Conservation (phyloP, 2,888 invertebrate genomes). For the Aethes cnicana region DNA sequence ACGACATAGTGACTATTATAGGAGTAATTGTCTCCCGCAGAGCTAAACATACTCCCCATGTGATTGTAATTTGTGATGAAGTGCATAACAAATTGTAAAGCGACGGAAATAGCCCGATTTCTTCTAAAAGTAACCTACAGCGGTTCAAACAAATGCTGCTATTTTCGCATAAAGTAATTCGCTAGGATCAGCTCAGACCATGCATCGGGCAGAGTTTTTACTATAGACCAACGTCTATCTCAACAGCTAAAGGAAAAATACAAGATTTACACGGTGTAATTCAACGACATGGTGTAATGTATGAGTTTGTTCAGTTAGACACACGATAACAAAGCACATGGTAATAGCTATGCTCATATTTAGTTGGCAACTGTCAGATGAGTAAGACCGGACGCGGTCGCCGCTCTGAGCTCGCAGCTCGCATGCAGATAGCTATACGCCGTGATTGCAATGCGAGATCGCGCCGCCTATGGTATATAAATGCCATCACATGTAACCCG, state of each 20-base stretch:
- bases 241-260: neutral
- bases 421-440: slow-evolving; percentile 69
- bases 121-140: no score
- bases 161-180: no score
- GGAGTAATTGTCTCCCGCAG: slow-evolving; percentile 64
- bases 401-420: slow-evolving; percentile 45
- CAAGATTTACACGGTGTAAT: neutral
- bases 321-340: slow-evolving; percentile 19
- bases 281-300: neutral
- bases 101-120: neutral
- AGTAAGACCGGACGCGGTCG: slow-evolving; percentile 74
- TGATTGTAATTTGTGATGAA: slow-evolving; percentile 27
- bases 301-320: slow-evolving; percentile 1
- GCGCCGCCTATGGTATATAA: slow-evolving; percentile 73
- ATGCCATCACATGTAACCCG: slow-evolving; percentile 68
- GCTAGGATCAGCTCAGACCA: no score
- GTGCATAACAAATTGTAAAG: slow-evolving; percentile 17
- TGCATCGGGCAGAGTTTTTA: no score
- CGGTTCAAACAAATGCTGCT: no score
- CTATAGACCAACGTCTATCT: neutral
- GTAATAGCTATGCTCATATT: slow-evolving; percentile 48
- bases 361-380: slow-evolving; percentile 66
- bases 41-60: slow-evolving; percentile 38
- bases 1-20: slow-evolving; percentile 41
- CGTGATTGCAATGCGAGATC: slow-evolving; percentile 77